phyloP scores from a whole-genome alignment of 1,140 invertebrate genomes.

The Drosophila elegans region DNA sequence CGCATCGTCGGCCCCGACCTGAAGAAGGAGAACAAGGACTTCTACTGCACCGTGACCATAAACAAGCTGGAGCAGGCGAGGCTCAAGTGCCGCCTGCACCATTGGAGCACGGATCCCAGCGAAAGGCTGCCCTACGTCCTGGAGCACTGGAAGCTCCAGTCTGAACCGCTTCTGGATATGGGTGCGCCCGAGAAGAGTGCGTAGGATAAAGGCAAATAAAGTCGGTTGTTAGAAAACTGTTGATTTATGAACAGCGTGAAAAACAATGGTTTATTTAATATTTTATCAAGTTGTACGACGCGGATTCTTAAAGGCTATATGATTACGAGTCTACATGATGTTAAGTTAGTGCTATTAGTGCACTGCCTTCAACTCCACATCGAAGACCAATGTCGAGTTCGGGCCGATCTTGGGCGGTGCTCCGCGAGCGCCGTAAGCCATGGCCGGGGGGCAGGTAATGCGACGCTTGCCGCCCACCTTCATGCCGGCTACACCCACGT shows the following conservation, averaged over 20 bases:
- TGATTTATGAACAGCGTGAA: constrained; percentile 51
- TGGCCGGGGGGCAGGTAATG: constrained; percentile 92
- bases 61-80: constrained; percentile 90
- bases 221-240: constrained; percentile 10
- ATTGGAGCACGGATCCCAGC: constrained; percentile 88
- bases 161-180: constrained; percentile 85
- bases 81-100: constrained; percentile 89
- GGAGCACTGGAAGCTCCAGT: constrained; percentile 86
- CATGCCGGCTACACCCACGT: constrained; percentile 94
- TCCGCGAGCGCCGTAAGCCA: constrained; percentile 94
- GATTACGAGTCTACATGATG: constrained; percentile 53
- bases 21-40: constrained; percentile 91
- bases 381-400: constrained; percentile 93
- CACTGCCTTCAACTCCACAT: constrained; percentile 94
- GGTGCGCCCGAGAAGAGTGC: constrained; percentile 8
- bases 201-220: constrained; percentile 31
- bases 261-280: constrained; percentile 52
- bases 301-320: constrained; percentile 43
- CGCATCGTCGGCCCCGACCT: constrained; percentile 92
- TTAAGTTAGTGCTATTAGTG: constrained; percentile 86
- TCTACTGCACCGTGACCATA: constrained; percentile 92
- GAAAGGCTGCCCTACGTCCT: constrained; percentile 86
- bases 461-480: constrained; percentile 96
- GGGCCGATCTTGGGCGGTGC: constrained; percentile 93
- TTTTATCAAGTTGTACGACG: constrained; percentile 26